Conservation (phyloP, 1,140 invertebrate genomes). For the Xylocopa sonorina region DNA sequence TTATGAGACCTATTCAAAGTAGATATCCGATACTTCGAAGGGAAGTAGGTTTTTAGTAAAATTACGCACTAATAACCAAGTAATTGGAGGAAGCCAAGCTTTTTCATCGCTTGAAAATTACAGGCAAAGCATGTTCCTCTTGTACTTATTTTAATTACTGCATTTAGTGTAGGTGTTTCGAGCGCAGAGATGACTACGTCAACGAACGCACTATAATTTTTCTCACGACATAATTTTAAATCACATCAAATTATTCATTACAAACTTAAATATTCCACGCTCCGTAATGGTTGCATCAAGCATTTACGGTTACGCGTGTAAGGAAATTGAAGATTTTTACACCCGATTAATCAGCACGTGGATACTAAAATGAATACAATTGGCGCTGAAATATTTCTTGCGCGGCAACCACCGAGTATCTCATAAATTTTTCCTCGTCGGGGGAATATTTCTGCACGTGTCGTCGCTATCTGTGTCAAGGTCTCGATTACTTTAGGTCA, state of each 20-base stretch:
- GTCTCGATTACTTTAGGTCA: background rate
- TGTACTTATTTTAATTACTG: background rate
- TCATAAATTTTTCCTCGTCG: no score
- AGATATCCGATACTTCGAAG: background rate
- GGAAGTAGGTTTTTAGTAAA: background rate
- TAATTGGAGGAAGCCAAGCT: background rate
- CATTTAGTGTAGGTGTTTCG: background rate
- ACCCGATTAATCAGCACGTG: no score
- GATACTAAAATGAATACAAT: no score
- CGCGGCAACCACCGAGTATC: no score
- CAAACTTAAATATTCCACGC: no score
- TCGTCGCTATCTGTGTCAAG: background rate
- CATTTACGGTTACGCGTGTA: no score
- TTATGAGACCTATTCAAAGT: background rate
- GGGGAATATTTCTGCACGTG: no score
- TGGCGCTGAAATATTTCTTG: no score
- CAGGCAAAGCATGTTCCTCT: background rate
- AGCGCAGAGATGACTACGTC: background rate
- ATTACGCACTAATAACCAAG: background rate
- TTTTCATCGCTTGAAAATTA: background rate
- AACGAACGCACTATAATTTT: background rate
- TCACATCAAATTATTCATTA: no score
- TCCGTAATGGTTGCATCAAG: no score
- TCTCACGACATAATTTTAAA: background rate
- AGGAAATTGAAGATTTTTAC: no score